Conservation (phyloP, 2,113 vertebrate genomes). For the Limanda limanda region DNA sequence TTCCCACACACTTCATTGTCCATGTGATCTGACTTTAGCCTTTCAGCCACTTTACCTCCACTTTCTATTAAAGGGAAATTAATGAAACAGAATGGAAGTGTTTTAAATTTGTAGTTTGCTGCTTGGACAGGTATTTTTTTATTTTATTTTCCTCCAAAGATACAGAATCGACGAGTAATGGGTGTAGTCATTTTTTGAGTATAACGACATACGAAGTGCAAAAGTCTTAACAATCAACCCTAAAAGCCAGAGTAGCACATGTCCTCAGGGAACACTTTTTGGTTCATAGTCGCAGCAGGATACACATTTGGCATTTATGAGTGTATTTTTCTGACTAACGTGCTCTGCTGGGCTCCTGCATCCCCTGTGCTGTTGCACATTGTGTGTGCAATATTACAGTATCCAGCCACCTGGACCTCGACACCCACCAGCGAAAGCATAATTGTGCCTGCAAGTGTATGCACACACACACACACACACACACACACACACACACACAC, state of each 20-base stretch:
- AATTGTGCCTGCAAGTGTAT: conserved; percentile 44
- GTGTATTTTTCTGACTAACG: conserved; percentile 66
- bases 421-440: conserved; percentile 62
- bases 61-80: no score
- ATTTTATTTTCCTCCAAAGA: no score
- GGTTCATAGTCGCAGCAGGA: conserved; percentile 17
- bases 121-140: no score
- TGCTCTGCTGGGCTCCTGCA: conserved; percentile 50
- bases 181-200: background rate
- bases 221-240: background rate
- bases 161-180: no score
- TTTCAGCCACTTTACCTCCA: no score
- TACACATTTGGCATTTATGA: conserved; percentile 32
- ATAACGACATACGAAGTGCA: background rate
- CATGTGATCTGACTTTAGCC: background rate
- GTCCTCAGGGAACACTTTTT: conserved; percentile 21
- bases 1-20: conserved; percentile 12
- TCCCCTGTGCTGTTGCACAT: conserved; percentile 61
- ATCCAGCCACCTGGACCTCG: conserved; percentile 70
- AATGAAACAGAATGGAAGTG: no score
- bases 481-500: conserved; percentile 8
- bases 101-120: no score
- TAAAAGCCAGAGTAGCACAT: conserved; percentile 7
- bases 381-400: conserved; percentile 69
- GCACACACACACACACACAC: conserved; percentile 1